Conservation (phyloP, 1,140 invertebrate species). For the Eriocheir sinensis region DNA sequence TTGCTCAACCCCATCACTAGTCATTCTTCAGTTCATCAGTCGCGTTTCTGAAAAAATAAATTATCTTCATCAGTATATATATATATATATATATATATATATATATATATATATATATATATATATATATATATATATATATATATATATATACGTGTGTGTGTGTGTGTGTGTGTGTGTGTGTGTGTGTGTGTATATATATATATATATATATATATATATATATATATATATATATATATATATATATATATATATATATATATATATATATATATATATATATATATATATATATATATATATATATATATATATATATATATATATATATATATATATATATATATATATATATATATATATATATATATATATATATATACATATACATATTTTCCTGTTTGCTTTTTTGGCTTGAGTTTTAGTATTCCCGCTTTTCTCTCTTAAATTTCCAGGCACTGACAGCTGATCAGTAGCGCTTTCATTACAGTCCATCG, state of each 20-base stretch:
- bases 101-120: constrained; percentile 61
- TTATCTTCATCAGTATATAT: constrained; percentile 36
- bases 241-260: constrained; percentile 58
- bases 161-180: constrained; percentile 32
- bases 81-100: constrained; percentile 61
- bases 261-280: constrained; percentile 61
- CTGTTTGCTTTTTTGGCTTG: background rate
- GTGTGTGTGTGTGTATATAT: constrained; percentile 58
- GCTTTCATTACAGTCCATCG: background rate
- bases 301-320: constrained; percentile 50
- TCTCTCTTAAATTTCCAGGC: background rate
- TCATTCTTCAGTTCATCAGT: too few species aligned
- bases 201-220: constrained; percentile 64
- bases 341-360: constrained; percentile 39
- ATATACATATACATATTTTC: constrained; percentile 45
- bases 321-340: constrained; percentile 25
- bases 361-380: constrained; percentile 46
- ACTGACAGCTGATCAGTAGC: too few species aligned
- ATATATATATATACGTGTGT: constrained; percentile 53
- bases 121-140: constrained; percentile 61
- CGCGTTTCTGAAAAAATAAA: background rate
- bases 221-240: constrained; percentile 61
- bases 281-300: constrained; percentile 59
- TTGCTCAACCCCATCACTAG: too few species aligned
- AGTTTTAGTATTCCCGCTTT: background rate